These are phyloP conservation scores for Sphecodes monilicornis DNA, from an alignment of 2,888 invertebrate species.

Conservation along the genomic window DNA sequence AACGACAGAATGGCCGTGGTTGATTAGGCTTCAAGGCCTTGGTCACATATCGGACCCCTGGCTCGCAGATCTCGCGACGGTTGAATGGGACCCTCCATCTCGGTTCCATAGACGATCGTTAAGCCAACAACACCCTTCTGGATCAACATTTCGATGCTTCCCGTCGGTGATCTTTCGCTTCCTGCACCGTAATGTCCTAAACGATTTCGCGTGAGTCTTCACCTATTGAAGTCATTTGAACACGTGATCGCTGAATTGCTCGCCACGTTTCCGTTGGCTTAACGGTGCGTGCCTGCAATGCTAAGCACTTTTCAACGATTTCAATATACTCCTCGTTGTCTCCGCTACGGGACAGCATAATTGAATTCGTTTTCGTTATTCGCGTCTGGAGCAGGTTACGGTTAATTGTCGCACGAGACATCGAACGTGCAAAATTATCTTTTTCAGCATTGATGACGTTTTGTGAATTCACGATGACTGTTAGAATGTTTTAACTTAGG, in stretches of 20 bases:
- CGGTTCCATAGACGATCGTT: constrained; percentile 33
- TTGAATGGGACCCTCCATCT: constrained; percentile 27
- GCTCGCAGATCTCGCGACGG: constrained; percentile 43
- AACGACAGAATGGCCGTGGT: constrained; percentile 40
- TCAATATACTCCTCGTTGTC: background rate
- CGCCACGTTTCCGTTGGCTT: constrained; percentile 15
- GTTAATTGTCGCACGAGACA: background rate
- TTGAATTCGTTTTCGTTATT: background rate
- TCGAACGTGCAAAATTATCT: background rate
- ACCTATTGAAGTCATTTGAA: constrained; percentile 27
- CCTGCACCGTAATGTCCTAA: constrained; percentile 21
- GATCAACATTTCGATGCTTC: constrained; percentile 55
- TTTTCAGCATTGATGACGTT: background rate
- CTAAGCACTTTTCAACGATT: background rate
- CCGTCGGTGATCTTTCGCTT: constrained; percentile 43
- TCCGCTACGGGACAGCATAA: background rate
- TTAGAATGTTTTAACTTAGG: background rate
- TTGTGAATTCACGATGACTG: background rate
- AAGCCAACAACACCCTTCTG: constrained; percentile 33
- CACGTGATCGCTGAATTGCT: constrained; percentile 10
- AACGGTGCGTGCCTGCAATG: background rate
- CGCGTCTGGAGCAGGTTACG: background rate
- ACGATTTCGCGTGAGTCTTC: constrained; percentile 21
- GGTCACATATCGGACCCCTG: constrained; percentile 58
- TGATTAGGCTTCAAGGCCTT: constrained; percentile 68